Percentiles rank a stretch among this genome's conserved stretches.
Conservation (phyloP, 2,113 vertebrate genomes). For the Maccullochella peelii region DNA sequence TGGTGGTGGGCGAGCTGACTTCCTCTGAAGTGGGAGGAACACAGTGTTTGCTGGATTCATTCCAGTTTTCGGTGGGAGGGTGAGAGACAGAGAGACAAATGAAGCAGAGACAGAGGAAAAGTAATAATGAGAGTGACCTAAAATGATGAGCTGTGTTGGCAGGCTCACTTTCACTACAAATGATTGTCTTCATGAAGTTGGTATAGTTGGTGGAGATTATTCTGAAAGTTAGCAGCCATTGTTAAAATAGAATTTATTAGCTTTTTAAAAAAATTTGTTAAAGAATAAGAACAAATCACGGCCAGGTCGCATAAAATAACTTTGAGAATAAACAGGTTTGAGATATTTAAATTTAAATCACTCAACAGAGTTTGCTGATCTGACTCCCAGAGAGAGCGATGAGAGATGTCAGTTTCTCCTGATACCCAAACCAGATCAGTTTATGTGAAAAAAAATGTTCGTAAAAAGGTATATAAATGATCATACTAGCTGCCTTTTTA, state of each 20-base stretch:
- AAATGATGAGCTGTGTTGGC: slow-evolving; percentile 36
- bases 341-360: not conserved
- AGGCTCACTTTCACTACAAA: slow-evolving; percentile 14
- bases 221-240: not conserved
- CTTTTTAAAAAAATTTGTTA: not conserved
- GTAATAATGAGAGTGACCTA: slow-evolving; percentile 41
- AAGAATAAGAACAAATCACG: not conserved
- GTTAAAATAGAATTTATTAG: not conserved
- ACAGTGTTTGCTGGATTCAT: slow-evolving; percentile 65
- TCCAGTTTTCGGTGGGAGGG: slow-evolving; percentile 67
- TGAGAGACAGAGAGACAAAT: slow-evolving; percentile 57
- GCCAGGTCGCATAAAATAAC: not conserved
- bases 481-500: no score
- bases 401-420: no score
- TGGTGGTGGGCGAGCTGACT: slow-evolving; percentile 57
- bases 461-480: no score
- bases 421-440: no score
- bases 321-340: not conserved
- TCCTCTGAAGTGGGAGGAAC: slow-evolving; percentile 71
- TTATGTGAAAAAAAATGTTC: no score
- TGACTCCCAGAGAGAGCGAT: no score
- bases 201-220: not conserved
- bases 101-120: slow-evolving; percentile 51
- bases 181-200: not conserved
- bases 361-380: no score